Evolutionary conservation across 1,140 invertebrate species (phyloP), one percentile per base, ranked within the genome.

Genomic region (Solenopsis invicta): DNA sequence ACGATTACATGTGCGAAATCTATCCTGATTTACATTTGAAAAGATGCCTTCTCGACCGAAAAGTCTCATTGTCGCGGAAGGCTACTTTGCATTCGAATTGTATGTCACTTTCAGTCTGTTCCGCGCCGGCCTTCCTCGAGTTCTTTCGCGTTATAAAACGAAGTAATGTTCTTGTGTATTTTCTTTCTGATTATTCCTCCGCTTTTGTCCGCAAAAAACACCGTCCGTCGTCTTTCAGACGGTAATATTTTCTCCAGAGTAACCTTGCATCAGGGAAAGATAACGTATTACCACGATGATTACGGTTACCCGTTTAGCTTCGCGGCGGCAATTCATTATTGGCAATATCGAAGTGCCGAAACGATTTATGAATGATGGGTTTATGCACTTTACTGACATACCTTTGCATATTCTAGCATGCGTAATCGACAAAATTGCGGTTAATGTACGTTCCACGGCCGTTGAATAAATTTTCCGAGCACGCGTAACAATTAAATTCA

Each of bases 1-100:
- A 62, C 56, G 59, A 84, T 84, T 84, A 84, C 41, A 61, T 29
- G 69, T 61, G 18, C 80, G 41, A 54, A 74, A 61, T 82, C 54
- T 59, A 75, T 74, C 13, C 56, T 72, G 24, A 84, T 84, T 84
- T 84, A 56, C 80, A 84, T 84, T 74, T 84, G 69, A 84, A 84
- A 41, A 56, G 45, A 84, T 12, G 69, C 41, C 61, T 62, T 75
- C 74, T 84, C 69, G 54, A 75, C 69, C 69, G 69, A 48, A 21
- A 29, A 48, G 52, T 37, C 41, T 84, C 80, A 84, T 84, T 84
- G 69, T 84, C 69, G 29, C 37, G 72, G 37, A 75, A 41, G 24
- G 34, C 54, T 84, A 13, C n/a, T 84, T 84, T 84, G 56, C 80
- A 84, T 84, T 84, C 69, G 80, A 84, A 84, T 84, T 84, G 69